phyloP scores from a whole-genome alignment of 2,888 invertebrate species.

The Pandemis cinnamomeana region DNA sequence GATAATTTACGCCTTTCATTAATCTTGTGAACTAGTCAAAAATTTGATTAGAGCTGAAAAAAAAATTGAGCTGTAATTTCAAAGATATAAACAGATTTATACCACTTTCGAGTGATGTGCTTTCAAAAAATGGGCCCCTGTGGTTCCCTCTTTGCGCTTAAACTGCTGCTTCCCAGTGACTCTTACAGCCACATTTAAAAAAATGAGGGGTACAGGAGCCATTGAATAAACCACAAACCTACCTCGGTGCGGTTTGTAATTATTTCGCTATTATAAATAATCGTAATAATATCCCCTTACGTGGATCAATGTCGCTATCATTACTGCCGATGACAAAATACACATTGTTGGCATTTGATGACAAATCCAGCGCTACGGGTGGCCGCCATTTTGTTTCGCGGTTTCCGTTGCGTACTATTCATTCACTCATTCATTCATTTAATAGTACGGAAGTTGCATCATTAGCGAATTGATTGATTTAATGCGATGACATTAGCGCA shows the following conservation, averaged over 20 bases:
- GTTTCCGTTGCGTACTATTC: conserved; percentile 52
- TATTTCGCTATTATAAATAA: conserved; percentile 5
- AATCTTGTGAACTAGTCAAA: no score
- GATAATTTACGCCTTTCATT: no score
- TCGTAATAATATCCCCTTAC: neutral
- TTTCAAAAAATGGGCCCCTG: no score
- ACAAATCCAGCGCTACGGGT: conserved; percentile 74
- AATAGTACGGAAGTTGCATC: conserved; percentile 57
- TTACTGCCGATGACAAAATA: conserved; percentile 64
- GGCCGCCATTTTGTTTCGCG: conserved; percentile 69
- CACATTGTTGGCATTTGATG: conserved; percentile 43
- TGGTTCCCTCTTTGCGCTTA: no score
- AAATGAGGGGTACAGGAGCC: neutral
- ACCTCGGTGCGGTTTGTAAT: neutral
- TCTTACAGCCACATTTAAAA: no score
- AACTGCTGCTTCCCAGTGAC: no score
- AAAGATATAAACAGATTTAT: no score
- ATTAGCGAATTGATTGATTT: conserved; percentile 48
- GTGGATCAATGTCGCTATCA: conserved; percentile 48
- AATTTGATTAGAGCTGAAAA: no score
- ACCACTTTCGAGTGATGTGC: no score
- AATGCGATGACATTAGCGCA: neutral
- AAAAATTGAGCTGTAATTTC: no score
- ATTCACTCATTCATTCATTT: neutral
- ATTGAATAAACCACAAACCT: neutral